Percentiles rank a stretch among this genome's conserved stretches.
Evolutionary conservation across 2,113 vertebrate genomes (phyloP).

Genomic region (Casuarius casuarius): DNA sequence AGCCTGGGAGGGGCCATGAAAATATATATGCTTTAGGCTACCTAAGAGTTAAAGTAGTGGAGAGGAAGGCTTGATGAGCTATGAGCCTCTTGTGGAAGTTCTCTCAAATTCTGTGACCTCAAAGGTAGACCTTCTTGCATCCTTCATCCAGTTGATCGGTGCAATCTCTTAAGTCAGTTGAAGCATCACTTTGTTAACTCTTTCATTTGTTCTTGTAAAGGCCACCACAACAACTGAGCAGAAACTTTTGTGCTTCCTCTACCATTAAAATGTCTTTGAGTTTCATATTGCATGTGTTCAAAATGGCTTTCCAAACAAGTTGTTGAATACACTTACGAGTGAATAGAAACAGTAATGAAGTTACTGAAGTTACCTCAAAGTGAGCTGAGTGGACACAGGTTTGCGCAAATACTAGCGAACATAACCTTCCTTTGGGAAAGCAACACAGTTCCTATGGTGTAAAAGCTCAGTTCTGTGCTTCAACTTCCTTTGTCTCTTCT

Average conservation of each 20-base stretch:
- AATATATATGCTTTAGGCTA: background rate
- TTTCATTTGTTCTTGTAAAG: background rate
- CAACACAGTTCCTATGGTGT: background rate
- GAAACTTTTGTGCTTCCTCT: background rate
- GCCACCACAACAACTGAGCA: background rate
- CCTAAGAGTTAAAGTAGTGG: background rate
- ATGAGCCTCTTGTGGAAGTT: background rate
- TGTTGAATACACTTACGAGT: background rate
- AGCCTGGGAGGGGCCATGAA: background rate
- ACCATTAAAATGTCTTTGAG: background rate
- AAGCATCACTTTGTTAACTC: background rate
- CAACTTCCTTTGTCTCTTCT: background rate
- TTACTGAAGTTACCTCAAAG: background rate
- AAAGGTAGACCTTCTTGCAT: background rate
- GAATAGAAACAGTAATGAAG: background rate
- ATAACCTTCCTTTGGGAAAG: background rate
- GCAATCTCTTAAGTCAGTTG: background rate
- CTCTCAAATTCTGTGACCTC: background rate
- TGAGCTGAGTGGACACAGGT: background rate
- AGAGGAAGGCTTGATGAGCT: background rate
- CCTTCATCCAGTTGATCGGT: background rate
- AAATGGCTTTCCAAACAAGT: background rate
- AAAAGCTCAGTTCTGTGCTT: background rate
- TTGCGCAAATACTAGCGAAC: background rate
- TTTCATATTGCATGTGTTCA: background rate